Percentiles rank a stretch among this genome's conserved stretches.
These are phyloP conservation scores for Bradypodion pumilum DNA, from an alignment of 2,797 vertebrate genomes.

Conservation along the genomic window DNA sequence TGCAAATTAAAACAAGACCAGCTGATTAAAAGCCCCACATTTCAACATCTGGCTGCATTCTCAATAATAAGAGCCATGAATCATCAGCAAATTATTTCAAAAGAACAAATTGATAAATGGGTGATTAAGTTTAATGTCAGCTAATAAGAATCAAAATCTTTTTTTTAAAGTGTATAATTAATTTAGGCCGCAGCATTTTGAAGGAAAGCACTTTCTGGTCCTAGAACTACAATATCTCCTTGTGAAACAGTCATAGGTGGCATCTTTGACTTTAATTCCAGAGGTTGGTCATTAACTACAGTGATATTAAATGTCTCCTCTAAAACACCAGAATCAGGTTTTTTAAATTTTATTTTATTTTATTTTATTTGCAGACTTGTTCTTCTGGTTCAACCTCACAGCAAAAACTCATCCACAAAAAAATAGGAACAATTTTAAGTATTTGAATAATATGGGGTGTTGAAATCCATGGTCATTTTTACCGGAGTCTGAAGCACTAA, in stretches of 20 bases:
- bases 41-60: slow-evolving; percentile 5
- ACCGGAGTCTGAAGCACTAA: too few species aligned
- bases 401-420: too few species aligned
- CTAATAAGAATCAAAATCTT: slow-evolving; percentile 4
- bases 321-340: slow-evolving; percentile 75
- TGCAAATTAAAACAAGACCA: slow-evolving; percentile 19
- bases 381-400: slow-evolving; percentile 86
- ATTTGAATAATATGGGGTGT: too few species aligned
- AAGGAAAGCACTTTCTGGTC: slow-evolving; percentile 65
- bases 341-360: too few species aligned
- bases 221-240: slow-evolving; percentile 77
- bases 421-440: too few species aligned
- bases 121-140: slow-evolving; percentile 26
- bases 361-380: slow-evolving; percentile 77
- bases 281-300: slow-evolving; percentile 86
- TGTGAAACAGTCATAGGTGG: slow-evolving; percentile 83
- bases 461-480: too few species aligned
- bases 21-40: neutral
- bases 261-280: slow-evolving; percentile 87
- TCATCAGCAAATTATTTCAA: slow-evolving; percentile 20
- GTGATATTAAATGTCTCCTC: slow-evolving; percentile 88
- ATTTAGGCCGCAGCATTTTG: neutral
- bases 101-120: slow-evolving; percentile 7
- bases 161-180: neutral
- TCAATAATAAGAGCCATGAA: neutral